Percentiles rank a stretch among this genome's conserved stretches.
phyloP scores from a whole-genome alignment of 2,113 vertebrate species.

The Gallinago jamesoni region DNA sequence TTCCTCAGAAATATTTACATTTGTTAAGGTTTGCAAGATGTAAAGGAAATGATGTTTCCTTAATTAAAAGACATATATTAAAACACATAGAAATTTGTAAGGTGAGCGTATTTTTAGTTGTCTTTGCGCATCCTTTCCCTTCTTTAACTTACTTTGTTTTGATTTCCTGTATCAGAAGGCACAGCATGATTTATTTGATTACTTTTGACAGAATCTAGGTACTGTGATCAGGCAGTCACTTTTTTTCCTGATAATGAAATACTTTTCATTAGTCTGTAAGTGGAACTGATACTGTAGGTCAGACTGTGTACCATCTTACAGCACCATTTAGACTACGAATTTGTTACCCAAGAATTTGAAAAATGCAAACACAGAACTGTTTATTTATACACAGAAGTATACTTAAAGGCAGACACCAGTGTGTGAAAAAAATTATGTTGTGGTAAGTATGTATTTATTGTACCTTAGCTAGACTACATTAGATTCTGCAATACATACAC shows the following conservation, averaged over 20 bases:
- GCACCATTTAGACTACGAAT: not conserved
- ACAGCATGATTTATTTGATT: not conserved
- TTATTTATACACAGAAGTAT: not conserved
- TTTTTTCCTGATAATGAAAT: not conserved
- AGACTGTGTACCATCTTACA: not conserved
- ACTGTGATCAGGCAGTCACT: not conserved
- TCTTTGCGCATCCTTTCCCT: accelerated
- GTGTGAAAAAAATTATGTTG: not conserved
- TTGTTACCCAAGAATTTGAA: not conserved
- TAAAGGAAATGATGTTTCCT: not conserved
- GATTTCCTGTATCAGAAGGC: not conserved
- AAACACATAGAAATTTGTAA: not conserved
- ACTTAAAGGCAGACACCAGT: not conserved
- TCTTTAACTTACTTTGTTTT: not conserved
- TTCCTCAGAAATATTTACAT: not conserved
- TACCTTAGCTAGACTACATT: not conserved
- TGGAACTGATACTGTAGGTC: not conserved
- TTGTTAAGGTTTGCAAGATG: not conserved
- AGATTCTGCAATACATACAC: not conserved
- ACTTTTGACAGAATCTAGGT: not conserved
- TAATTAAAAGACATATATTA: not conserved
- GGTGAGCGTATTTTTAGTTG: not conserved
- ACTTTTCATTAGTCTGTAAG: not conserved
- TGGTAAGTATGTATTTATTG: not conserved
- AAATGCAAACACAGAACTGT: not conserved